Evolutionary conservation across 2,797 vertebrate species (phyloP).

Genomic region (Acanthis flammea): DNA sequence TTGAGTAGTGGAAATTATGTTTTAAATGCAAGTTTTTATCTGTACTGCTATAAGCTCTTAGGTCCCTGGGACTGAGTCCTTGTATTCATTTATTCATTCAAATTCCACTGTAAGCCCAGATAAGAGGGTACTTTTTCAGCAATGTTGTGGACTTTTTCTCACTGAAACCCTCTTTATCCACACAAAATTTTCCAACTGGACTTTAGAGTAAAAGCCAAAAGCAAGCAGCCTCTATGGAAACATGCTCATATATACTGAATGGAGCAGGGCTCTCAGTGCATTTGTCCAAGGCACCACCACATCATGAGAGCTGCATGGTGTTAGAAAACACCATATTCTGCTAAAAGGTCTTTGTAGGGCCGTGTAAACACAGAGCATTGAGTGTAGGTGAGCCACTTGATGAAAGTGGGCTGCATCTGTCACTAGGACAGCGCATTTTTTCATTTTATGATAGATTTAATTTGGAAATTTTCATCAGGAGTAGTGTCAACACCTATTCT

Average conservation of each 20-base stretch:
- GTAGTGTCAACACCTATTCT: not conserved
- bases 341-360: not conserved
- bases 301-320: accelerated
- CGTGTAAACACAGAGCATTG: accelerated
- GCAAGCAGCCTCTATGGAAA: not conserved
- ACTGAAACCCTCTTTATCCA: not conserved
- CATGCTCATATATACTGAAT: accelerated
- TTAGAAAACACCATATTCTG: not conserved
- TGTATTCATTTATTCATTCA: not conserved
- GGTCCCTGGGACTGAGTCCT: not conserved
- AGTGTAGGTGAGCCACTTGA: not conserved
- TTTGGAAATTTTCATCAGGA: not conserved
- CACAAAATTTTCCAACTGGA: not conserved
- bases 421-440: not conserved
- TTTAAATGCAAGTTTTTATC: not conserved
- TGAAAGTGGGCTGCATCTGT: not conserved
- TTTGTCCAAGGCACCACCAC: not conserved
- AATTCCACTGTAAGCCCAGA: not conserved
- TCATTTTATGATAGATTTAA: not conserved
- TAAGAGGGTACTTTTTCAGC: not conserved
- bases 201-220: not conserved
- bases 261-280: not conserved
- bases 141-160: not conserved
- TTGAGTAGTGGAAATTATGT: not conserved
- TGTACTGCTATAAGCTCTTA: not conserved